Evolutionary conservation across 2,888 invertebrate genomes (phyloP), one percentile per base, ranked within the genome.

Genomic region (Ectemnius continuus): DNA sequence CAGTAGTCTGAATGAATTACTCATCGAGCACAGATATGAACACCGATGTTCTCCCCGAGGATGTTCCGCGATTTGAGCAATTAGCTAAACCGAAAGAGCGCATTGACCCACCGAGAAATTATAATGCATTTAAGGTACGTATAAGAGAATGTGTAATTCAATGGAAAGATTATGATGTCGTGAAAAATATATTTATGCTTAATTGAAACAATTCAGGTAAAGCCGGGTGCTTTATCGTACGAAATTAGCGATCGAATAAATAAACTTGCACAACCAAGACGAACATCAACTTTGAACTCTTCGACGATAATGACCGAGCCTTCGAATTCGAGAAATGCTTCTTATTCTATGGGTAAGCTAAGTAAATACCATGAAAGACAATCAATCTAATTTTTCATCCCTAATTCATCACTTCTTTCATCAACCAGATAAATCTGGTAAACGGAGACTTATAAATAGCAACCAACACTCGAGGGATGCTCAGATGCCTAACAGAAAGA

Each of bases 231-330:
- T 0, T 59, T 83, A 11, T 78, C 78, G 28, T 80, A 86, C 70
- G 75, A 73, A 63, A 81, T 83, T 60, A 76, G 79, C 4, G 79
- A 86, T 11, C 77, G 76, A 0, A 4, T 84, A 47, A 85, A 85
- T 26, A 76, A 76, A 70, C 75, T 82, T 47, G 81, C 79, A 1
- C 75, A 78, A 64, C 84, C 81, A 0, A 85, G 68, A 68, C 66
- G 71, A 28, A 75, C 61, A 45, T 3, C 47, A 1, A 58, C 56
- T 11, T 6, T 52, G 28, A 74, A 36, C 36, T 36, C 36, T 36
- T 36, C 11, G 36, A 4, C 8, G 36, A 36, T 36, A 8, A 36
- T 36, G 36, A 6, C 36, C 36, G 36, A 36, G 1, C 36, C 36
- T 11, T 36, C 36, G 36, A 36, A 11, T n/a, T 2, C 28, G 8